Evolutionary conservation across 2,797 vertebrate species (phyloP).

Genomic region (Mus caroli): DNA sequence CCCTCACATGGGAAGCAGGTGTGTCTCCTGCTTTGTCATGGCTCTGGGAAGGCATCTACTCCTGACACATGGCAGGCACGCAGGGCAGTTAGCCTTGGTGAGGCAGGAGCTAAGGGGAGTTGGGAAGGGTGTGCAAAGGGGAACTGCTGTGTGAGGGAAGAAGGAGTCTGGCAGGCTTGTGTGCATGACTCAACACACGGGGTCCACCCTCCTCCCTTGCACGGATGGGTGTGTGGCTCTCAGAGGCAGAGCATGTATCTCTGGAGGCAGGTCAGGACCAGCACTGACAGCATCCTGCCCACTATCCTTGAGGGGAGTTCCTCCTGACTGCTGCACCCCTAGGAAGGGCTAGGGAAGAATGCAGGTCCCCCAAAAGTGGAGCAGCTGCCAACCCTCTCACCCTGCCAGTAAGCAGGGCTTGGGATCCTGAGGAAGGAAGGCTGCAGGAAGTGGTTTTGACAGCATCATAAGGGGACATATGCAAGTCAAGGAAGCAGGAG

Average conservation of each 20-base stretch:
- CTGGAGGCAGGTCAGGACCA: not conserved
- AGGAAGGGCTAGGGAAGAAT: not conserved
- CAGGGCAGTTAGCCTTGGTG: not conserved
- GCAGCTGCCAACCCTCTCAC: not conserved
- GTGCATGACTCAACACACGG: not conserved
- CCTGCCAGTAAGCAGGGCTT: not conserved
- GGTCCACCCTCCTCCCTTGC: not conserved
- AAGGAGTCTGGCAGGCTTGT: not conserved
- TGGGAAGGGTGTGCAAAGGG: not conserved
- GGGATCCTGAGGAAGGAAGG: not conserved
- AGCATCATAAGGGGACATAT: not conserved
- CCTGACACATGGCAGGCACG: not conserved
- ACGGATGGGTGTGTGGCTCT: not conserved
- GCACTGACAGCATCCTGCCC: not conserved
- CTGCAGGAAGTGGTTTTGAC: not conserved
- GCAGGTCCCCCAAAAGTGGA: not conserved
- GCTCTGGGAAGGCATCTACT: not conserved
- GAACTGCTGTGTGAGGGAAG: not conserved
- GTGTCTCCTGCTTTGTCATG: not conserved
- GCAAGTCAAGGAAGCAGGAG: not conserved
- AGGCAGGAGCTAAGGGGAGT: not conserved
- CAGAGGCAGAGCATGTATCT: not conserved
- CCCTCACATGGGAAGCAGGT: not conserved
- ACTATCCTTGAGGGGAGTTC: not conserved
- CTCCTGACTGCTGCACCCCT: not conserved